Percentiles rank a stretch among this genome's conserved stretches.
These are phyloP conservation scores for Drepana falcataria DNA, from an alignment of 2,888 invertebrate species.

Conservation along the genomic window DNA sequence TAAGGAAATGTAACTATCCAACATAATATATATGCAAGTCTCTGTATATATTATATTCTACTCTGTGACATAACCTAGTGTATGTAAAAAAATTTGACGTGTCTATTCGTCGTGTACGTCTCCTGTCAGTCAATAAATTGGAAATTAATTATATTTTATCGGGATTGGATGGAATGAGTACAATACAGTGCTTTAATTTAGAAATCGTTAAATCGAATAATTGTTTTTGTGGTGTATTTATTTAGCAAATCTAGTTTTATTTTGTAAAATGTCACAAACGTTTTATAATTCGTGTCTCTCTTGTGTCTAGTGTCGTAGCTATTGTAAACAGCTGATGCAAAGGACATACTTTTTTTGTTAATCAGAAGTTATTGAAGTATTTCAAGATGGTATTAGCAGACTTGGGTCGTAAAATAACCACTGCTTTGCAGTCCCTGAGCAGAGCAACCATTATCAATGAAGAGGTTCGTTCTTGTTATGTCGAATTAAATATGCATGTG, in stretches of 20 bases:
- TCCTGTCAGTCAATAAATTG: slow-evolving; percentile 30
- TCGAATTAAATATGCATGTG: background rate
- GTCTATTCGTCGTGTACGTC: slow-evolving; percentile 48
- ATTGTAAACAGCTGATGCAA: slow-evolving; percentile 34
- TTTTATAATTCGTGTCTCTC: slow-evolving; percentile 12
- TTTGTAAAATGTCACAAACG: slow-evolving; percentile 30
- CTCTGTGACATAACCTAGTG: too few species aligned
- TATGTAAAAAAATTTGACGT: slow-evolving; percentile 28
- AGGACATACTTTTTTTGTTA: slow-evolving; percentile 11
- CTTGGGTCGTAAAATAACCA: slow-evolving; percentile 99
- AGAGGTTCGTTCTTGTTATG: slow-evolving; percentile 81
- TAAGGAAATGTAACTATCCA: too few species aligned
- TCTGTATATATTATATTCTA: too few species aligned
- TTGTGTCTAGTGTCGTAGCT: slow-evolving; percentile 4
- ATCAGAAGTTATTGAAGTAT: slow-evolving; percentile 17
- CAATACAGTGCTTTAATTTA: background rate
- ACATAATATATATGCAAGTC: too few species aligned
- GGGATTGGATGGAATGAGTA: background rate
- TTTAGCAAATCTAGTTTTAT: background rate
- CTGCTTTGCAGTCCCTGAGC: slow-evolving; percentile 97
- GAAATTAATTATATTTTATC: background rate
- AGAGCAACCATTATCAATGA: slow-evolving; percentile 99
- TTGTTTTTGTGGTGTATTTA: background rate
- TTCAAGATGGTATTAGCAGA: slow-evolving; percentile 98
- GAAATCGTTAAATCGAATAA: background rate